Evolutionary conservation across 35 echinoderm and acorn worm species (phyloP).

Genomic region (Holothuria glaberrima): DNA sequence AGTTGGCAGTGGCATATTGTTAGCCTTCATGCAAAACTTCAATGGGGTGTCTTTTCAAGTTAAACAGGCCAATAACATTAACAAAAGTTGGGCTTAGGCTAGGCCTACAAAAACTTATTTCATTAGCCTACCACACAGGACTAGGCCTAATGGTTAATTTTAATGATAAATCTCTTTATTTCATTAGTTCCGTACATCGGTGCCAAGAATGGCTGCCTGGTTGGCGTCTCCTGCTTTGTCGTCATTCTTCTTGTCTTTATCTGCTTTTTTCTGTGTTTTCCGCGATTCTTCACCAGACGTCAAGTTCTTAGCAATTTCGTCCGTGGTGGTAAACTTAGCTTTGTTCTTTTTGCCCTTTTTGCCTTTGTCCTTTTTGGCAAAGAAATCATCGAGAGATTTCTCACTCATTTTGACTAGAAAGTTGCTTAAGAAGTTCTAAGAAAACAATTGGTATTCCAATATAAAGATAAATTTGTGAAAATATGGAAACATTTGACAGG

Average conservation of each 20-base stretch:
- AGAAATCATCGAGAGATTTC: conserved; percentile 89
- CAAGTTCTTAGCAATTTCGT: conserved; percentile 87
- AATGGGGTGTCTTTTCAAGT: no score
- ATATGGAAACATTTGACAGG: conserved; percentile 31
- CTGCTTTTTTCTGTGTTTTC: conserved; percentile 58
- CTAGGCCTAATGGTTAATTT: neutral
- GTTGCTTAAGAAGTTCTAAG: conserved; percentile 23
- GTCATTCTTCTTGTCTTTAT: conserved; percentile 68
- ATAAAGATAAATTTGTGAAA: conserved; percentile 10
- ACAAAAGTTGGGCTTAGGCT: no score
- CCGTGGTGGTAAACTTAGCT: conserved; percentile 72
- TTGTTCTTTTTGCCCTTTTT: conserved; percentile 84
- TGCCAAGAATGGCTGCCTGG: neutral
- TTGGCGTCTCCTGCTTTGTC: conserved; percentile 41
- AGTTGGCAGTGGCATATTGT: no score
- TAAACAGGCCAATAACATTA: no score
- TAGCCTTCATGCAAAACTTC: no score
- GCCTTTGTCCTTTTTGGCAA: conserved; percentile 88
- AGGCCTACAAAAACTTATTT: no score
- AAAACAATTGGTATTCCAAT: neutral
- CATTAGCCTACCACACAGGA: neutral
- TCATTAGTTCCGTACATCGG: conserved; percentile 10
- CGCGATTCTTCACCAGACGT: conserved; percentile 60
- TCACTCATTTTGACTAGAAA: conserved; percentile 75
- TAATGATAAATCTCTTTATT: neutral